Evolutionary conservation across 2,797 vertebrate species (phyloP), one percentile per base, ranked within the genome.

Genomic region (Luscinia luscinia): DNA sequence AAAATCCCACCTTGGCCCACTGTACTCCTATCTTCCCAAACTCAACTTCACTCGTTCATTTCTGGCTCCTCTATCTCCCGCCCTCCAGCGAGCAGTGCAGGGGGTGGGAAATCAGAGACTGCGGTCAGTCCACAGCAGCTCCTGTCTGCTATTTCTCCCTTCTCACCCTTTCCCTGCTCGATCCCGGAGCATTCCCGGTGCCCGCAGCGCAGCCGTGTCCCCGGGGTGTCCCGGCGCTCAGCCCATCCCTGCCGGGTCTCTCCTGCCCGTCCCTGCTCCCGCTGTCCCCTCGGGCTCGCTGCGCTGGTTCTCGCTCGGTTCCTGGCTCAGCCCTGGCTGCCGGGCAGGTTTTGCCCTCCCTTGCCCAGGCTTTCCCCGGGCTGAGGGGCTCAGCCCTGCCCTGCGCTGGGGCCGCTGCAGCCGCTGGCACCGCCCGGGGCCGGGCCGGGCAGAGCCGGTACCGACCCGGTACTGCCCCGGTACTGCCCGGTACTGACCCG

Each of bases 81-180:
- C 1, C 4, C 2, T 45, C 5, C 10, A 43, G 54, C 1, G 3
- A 67, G 17, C 40, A 46, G 34, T 0, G 0, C 9, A 38, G 3
- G 2, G 5, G 2, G 2, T 46, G 41, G 6, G 6, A 36, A 45
- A 49, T 2, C 17, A 15, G 17, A 27, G 20, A 1, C 17, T 40
- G 21, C 0, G 5, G 20, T 8, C 45, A 36, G 16, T 14, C n/a
- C 22, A 3, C 4, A 32, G 3, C 40, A 52, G 6, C 22, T 81
- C 45, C 13, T 49, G 41, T 54, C 7, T 34, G 34, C 34, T 34
- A 34, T 34, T 34, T 34, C 24, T 30, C 26, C 18, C 8, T 30
- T 34, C 34, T 61, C 23, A 8, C 12, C 2, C 12, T 4, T 14
- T 11, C 15, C 6, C 7, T 19, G 6, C 8, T 5, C 1, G n/a